Evolutionary conservation across 2,888 invertebrate genomes (phyloP).

Genomic region (Lobophora halterata): DNA sequence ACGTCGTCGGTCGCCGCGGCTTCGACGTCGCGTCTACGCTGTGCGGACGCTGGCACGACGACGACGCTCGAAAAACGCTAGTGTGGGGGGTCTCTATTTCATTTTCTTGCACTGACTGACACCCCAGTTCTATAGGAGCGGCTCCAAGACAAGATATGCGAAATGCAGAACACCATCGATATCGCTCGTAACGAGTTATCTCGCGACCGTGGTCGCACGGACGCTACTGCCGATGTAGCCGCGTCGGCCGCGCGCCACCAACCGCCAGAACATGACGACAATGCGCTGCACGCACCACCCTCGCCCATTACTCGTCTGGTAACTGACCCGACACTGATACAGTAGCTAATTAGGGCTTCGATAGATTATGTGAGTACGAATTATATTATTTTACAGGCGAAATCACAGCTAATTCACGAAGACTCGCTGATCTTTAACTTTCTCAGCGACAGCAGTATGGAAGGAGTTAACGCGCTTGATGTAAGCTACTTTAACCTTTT

Average conservation of each 20-base stretch:
- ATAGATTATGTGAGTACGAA: too few relatives aligned
- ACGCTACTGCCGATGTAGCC: conserved; percentile 5
- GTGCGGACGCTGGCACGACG: too few relatives aligned
- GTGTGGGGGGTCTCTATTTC: too few relatives aligned
- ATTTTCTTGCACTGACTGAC: too few relatives aligned
- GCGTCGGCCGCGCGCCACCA: conserved; percentile 23
- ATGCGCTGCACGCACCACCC: conserved; percentile 11
- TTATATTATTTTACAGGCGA: conserved; percentile 2
- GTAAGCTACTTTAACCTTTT: conserved; percentile 9
- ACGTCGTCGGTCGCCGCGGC: too few relatives aligned
- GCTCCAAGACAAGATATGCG: conserved; percentile 48
- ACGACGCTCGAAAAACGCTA: too few relatives aligned
- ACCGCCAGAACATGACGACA: conserved; percentile 20
- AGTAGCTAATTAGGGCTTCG: too few relatives aligned
- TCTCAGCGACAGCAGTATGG: conserved; percentile 27
- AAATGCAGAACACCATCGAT: conserved; percentile 56
- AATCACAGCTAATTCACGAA: conserved; percentile 1
- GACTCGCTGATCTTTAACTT: conserved; percentile 17
- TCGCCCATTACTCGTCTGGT: neutral
- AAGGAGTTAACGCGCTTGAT: conserved; percentile 18
- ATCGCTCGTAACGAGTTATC: conserved; percentile 62
- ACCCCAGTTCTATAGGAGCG: conserved; percentile 41
- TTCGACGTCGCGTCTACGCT: too few relatives aligned
- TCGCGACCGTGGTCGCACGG: conserved; percentile 32
- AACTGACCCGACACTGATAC: neutral